A percentile compares a stretch with the other conserved stretches of the same genome.
Conservation (phyloP, 2,113 vertebrate species). For the Chascanopsetta lugubris region DNA sequence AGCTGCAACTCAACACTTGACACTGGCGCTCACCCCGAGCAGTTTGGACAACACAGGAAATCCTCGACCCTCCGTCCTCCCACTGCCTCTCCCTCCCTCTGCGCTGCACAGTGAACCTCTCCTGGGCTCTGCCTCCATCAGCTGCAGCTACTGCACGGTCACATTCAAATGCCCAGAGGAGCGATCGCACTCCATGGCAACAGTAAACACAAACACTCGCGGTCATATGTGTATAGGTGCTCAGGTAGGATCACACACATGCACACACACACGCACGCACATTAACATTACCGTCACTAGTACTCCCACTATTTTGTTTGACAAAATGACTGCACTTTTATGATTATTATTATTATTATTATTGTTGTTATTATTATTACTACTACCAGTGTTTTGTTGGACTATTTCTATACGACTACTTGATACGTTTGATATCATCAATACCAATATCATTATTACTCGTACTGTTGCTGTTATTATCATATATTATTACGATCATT, state of each 20-base stretch:
- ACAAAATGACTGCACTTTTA: no score
- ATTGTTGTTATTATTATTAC: no score
- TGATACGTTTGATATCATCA: no score
- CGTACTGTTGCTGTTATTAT: no score
- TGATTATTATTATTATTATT: no score
- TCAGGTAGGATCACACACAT: conserved; percentile 13
- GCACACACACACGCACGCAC: not conserved
- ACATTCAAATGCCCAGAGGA: conserved; percentile 53
- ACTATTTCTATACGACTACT: no score
- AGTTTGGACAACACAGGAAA: conserved; percentile 68
- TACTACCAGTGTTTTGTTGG: no score
- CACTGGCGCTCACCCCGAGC: conserved; percentile 68
- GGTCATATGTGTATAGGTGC: conserved; percentile 46
- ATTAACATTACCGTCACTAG: not conserved
- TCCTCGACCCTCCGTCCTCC: conserved; percentile 19
- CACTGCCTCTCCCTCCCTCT: conserved; percentile 2
- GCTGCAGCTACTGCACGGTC: conserved; percentile 44
- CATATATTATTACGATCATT: no score
- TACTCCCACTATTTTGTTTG: no score
- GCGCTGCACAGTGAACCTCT: conserved; percentile 38
- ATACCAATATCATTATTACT: no score
- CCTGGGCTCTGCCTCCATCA: conserved; percentile 40
- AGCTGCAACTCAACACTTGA: conserved; percentile 74
- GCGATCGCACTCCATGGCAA: conserved; percentile 42
- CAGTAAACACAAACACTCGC: conserved; percentile 49